A percentile compares a stretch with the other conserved stretches of the same genome.
phyloP scores from a whole-genome alignment of 2,888 invertebrate genomes.

The Nipponacmea schrenckii region DNA sequence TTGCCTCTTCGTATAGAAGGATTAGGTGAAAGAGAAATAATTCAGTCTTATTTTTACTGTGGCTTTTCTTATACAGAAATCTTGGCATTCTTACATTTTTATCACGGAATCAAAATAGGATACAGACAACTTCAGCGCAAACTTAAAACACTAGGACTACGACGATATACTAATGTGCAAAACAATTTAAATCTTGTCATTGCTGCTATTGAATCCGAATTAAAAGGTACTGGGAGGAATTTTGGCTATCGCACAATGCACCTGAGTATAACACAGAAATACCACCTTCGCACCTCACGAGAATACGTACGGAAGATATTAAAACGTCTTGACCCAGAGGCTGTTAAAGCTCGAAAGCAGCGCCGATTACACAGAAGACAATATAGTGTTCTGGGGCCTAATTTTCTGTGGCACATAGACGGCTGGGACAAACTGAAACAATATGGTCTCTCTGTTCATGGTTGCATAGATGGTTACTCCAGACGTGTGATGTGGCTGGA shows the following conservation, averaged over 20 bases:
- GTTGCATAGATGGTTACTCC: too few species aligned
- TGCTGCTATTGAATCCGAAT: background rate
- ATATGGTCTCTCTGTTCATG: conserved; percentile 15
- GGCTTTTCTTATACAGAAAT: too few species aligned
- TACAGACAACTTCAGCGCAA: background rate
- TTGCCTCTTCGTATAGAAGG: too few species aligned
- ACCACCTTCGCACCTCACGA: background rate
- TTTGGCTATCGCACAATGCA: background rate
- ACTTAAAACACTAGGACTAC: background rate
- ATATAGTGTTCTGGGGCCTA: conserved; percentile 10
- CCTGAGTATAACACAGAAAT: background rate
- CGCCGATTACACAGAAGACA: too few species aligned
- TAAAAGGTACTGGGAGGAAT: background rate
- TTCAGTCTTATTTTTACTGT: too few species aligned
- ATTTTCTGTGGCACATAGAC: conserved; percentile 18
- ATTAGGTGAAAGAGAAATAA: too few species aligned
- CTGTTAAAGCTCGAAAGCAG: background rate
- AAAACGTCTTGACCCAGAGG: conserved; percentile 9
- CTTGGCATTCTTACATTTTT: too few species aligned
- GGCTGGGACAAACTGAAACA: conserved; percentile 15
- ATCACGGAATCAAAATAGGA: too few species aligned
- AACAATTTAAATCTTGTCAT: background rate
- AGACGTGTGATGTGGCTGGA: conserved; percentile 14
- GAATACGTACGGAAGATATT: conserved; percentile 6
- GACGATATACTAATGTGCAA: background rate